phyloP scores from a whole-genome alignment of 2,113 vertebrate genomes.

The Xenopus tropicalis region UCB_Xtro_10.0 CM004451.2:22312501-22313000 shows the following conservation, averaged over 20 bases:
- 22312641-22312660: slow-evolving; percentile 16
- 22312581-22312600: slow-evolving; percentile 43
- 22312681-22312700: background rate
- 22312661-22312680: background rate
- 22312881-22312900: too few relatives aligned
- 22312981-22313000: too few relatives aligned
- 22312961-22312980: too few relatives aligned
- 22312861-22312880: too few relatives aligned
- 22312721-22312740: background rate
- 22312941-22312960: too few relatives aligned
- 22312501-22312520: slow-evolving; percentile 36
- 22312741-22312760: background rate
- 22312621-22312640: slow-evolving; percentile 36
- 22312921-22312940: too few relatives aligned
- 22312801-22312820: background rate
- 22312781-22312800: background rate
- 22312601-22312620: slow-evolving; percentile 31
- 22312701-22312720: background rate
- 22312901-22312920: too few relatives aligned
- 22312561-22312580: slow-evolving; percentile 35
- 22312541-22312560: slow-evolving; percentile 39
- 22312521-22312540: slow-evolving; percentile 42
- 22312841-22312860: too few relatives aligned
- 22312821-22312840: background rate
- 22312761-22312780: background rate